Conservation (phyloP, 2,113 vertebrate genomes). For the Callionymus lyra region DNA sequence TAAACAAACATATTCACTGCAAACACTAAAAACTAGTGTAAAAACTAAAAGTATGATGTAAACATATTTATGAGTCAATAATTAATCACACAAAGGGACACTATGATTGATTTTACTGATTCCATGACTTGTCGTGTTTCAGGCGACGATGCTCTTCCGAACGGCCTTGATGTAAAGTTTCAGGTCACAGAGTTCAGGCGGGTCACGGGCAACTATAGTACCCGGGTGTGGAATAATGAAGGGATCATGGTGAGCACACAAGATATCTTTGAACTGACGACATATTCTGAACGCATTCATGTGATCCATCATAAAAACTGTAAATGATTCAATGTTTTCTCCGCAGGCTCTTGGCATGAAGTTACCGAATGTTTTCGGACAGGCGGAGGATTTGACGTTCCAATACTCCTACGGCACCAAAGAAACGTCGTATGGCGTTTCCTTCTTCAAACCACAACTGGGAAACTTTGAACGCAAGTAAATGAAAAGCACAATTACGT, state of each 20-base stretch:
- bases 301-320: too few relatives aligned
- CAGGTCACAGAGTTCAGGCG: conserved; percentile 86
- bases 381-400: conserved; percentile 90
- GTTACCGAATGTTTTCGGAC: conserved; percentile 85
- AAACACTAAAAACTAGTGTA: too few relatives aligned
- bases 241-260: conserved; percentile 88
- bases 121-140: not conserved
- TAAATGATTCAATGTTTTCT: not conserved
- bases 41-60: too few relatives aligned
- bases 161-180: conserved; percentile 90
- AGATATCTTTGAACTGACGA: too few relatives aligned
- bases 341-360: conserved; percentile 86
- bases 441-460: conserved; percentile 91
- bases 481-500: conserved; percentile 3
- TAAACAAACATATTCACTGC: too few relatives aligned
- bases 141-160: conserved; percentile 88
- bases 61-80: too few relatives aligned
- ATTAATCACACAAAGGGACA: too few relatives aligned
- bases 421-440: conserved; percentile 92
- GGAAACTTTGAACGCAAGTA: conserved; percentile 92
- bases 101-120: too few relatives aligned
- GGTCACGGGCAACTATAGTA: conserved; percentile 92
- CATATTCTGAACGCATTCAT: too few relatives aligned
- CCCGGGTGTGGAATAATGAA: conserved; percentile 97
- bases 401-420: conserved; percentile 98